These are phyloP conservation scores for Lethenteron camtschaticum DNA, from an alignment of 2,113 vertebrate species.

Conservation along the genomic window DNA sequence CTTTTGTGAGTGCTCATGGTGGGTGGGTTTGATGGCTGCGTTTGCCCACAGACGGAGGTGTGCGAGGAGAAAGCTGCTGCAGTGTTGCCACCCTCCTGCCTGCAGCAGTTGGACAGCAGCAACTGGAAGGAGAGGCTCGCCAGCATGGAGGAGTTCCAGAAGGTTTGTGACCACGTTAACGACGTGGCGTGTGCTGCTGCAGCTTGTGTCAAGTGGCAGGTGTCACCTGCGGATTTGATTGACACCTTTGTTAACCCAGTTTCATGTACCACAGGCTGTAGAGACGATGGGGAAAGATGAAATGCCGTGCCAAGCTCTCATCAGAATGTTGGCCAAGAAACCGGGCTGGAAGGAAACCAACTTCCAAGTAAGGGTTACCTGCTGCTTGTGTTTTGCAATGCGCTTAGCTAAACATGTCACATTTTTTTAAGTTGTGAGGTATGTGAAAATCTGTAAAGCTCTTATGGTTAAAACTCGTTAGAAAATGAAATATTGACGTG, in stretches of 20 bases:
- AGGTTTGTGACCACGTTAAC: slow-evolving; percentile 22
- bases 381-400: too few species aligned
- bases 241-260: background rate
- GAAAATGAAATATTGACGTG: background rate
- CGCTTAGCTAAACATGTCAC: too few species aligned
- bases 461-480: background rate
- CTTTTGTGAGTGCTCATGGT: background rate
- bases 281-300: slow-evolving; percentile 57
- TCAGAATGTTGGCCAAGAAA: slow-evolving; percentile 88
- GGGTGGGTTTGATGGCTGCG: slow-evolving; percentile 8
- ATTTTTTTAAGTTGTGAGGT: too few species aligned
- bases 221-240: background rate
- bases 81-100: slow-evolving; percentile 60
- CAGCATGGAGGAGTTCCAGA: slow-evolving; percentile 94
- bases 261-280: slow-evolving; percentile 35
- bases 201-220: background rate
- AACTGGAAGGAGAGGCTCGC: slow-evolving; percentile 96
- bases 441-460: background rate
- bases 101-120: slow-evolving; percentile 61
- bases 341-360: slow-evolving; percentile 98
- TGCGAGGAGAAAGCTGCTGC: slow-evolving; percentile 70
- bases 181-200: background rate
- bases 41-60: slow-evolving; percentile 35
- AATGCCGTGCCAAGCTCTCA: slow-evolving; percentile 86
- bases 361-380: slow-evolving; percentile 50